Evolutionary conservation across 2,888 invertebrate species (phyloP), one percentile per base, ranked within the genome.

Genomic region (Heliconius erato): DNA sequence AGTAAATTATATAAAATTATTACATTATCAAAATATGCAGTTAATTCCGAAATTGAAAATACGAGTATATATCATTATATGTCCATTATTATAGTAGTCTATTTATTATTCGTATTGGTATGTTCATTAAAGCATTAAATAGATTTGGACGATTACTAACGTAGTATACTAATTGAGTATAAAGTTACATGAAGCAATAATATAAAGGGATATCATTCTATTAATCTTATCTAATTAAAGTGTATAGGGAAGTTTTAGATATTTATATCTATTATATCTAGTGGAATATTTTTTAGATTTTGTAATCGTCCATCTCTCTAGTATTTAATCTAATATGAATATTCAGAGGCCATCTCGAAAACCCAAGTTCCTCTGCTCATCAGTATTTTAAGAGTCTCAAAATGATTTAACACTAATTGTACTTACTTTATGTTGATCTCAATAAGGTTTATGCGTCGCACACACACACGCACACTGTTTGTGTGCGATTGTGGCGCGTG

Each of bases 321-420:
- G 54, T 59, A 16, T 54, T 63, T 63, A 35, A 54, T 69, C 68
- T 69, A 49, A 26, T 81, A 69, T 69, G 14, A 32, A 78, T 63
- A 71, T 78, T 71, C 49, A 81, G 81, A 69, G 71, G 81, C 77
- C 77, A 81, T 81, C 77, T 77, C 71, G 77, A 71, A 65, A 78
- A 85, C 77, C 74, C 76, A 83, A 85, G 85, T 84, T 85, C 84
- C 85, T 85, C 69, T 32, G 82, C 79, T 67, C 81, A 82, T 83
- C 85, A 85, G 85, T 84, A 85, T 85, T 85, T 74, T 82, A 84
- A 74, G 84, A 84, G 83, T 84, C 83, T 84, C 84, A 65, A 84
- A 81, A 82, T 84, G 80, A 80, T 54, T 68, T 79, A 63, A 77
- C 74, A 82, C 67, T 77, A 68, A 54, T 26, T 59, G 49, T 81